phyloP scores from a whole-genome alignment of 2,888 invertebrate species.

The Nebria salina region DNA sequence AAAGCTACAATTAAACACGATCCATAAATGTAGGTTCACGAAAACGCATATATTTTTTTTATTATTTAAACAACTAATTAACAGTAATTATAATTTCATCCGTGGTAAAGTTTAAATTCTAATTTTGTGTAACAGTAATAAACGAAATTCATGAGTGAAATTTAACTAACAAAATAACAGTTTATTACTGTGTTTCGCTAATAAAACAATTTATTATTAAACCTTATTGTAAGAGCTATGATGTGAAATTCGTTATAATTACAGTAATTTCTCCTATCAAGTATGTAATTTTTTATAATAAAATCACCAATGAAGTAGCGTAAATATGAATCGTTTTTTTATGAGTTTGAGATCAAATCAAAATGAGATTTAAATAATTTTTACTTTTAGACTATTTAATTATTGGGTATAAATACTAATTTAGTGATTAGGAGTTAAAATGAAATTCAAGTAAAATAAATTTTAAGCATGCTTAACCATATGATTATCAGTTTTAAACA shows the following conservation, averaged over 20 bases:
- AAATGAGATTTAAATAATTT: too few species aligned
- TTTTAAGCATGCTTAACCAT: not conserved
- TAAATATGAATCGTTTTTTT: too few species aligned
- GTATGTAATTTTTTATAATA: not conserved
- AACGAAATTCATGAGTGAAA: not conserved
- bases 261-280: not conserved
- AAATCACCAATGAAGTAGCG: too few species aligned
- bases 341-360: too few species aligned
- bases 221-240: too few species aligned
- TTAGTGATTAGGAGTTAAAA: not conserved
- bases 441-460: not conserved
- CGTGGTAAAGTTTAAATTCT: constrained; percentile 3
- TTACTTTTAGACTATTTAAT: not conserved
- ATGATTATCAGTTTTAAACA: not conserved
- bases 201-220: too few species aligned
- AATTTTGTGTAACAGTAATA: constrained; percentile 3
- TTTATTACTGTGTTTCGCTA: too few species aligned
- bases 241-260: not conserved
- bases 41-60: not conserved
- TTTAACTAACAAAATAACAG: not conserved
- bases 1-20: not conserved
- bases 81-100: not conserved
- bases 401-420: not conserved
- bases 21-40: not conserved
- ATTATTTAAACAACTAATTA: not conserved